Percentiles rank a stretch among this genome's conserved stretches.
These are phyloP conservation scores for Drosophila busckii DNA, from an alignment of 1,140 invertebrate genomes.

Conservation along the genomic window DNA sequence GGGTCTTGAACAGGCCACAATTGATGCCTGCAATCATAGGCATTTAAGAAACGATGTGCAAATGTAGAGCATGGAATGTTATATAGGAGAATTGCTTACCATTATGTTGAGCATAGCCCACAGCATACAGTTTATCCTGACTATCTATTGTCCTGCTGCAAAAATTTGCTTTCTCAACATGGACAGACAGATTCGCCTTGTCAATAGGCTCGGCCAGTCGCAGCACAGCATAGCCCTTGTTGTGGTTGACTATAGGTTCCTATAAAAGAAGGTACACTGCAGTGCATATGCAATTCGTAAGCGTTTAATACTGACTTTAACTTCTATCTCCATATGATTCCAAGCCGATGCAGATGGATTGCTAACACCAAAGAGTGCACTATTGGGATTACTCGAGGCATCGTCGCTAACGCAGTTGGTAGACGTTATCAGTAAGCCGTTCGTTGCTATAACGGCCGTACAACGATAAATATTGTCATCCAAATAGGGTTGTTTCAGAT, in stretches of 20 bases:
- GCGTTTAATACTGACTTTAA: too few species aligned
- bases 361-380: background rate
- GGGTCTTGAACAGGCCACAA: slow-evolving; percentile 3
- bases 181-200: too few species aligned
- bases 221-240: too few species aligned
- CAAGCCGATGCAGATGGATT: background rate
- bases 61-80: background rate
- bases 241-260: too few species aligned
- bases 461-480: background rate
- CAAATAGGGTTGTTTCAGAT: background rate
- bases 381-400: background rate
- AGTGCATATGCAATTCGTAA: too few species aligned
- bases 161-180: too few species aligned
- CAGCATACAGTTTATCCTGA: slow-evolving; percentile 3
- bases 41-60: background rate
- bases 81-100: background rate
- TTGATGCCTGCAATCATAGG: background rate
- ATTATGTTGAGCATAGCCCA: background rate
- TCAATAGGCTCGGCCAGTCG: too few species aligned
- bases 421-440: background rate
- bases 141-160: too few species aligned
- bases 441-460: slow-evolving; percentile 2
- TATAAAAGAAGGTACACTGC: too few species aligned
- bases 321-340: background rate
- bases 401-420: background rate